Base-by-base conservation (phyloP, 30 jellyfish, hydroid and myxozoan genomes). In the Chironex yamaguchii region DNA sequence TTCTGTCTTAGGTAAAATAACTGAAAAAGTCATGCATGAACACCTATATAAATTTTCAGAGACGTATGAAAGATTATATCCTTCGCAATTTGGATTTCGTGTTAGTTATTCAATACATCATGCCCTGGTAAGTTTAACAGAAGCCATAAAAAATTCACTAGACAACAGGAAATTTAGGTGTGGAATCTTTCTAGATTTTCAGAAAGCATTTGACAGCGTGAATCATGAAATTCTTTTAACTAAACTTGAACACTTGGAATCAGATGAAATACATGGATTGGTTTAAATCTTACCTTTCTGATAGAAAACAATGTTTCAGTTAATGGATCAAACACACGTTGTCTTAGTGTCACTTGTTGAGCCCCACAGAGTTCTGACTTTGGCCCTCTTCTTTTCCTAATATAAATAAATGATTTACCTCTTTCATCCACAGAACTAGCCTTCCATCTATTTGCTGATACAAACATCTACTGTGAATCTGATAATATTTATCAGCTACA, bases 341-440 rank as follows among this genome's bases (percentile, higher is more conserved):
- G n/a, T 34, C 42, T 67, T 6, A 49, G 51, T 52, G 64, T 49
- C 0, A 42, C 71, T 1, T 22, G 87, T 74, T 86, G 96, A 49
- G 86, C 49, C 53, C 92, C 81, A 23, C 88, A 49, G 79, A 82
- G 90, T 20, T 84, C 90, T n/a, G 94, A 42, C 42, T 88, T 76
- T 52, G 93, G 92, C 20, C 92, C 92, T 51, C 92, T 87, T 72
- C 70, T 87, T 36, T 81, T 76, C 42, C 71, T 87, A 21, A 75
- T 87, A 34, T 87, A 62, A 42, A 76, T 87, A 14, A 87, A 87
- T 87, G 96, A 87, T 58, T 69, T 87, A 81, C 80, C 82, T 3
- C 27, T 76, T 3, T 71, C 88, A 11, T 63, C 88, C 28, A 27
- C 76, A 1, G 58, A 67, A 42, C 48, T 67, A 21, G 23, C 77